These are phyloP conservation scores for Lamellibrachia satsuma DNA, from an alignment of 2,888 invertebrate genomes.

Conservation along the genomic window DNA sequence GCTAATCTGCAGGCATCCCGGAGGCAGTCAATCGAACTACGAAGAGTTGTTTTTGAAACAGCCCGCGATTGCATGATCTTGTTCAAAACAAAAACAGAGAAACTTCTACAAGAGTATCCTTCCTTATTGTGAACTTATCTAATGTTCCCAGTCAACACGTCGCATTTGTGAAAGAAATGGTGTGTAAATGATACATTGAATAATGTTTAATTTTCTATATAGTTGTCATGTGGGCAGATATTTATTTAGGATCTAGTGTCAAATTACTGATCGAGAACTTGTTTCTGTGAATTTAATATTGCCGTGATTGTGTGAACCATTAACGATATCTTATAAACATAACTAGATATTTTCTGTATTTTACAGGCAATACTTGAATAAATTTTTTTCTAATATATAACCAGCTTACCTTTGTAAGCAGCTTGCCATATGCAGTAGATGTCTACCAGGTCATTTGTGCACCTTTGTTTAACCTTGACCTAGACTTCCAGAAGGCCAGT, in stretches of 20 bases:
- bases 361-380: too few species aligned
- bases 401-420: too few species aligned
- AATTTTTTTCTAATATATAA: too few species aligned
- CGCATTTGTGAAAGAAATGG: neutral
- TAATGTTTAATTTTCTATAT: neutral
- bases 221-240: conserved; percentile 24
- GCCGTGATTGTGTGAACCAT: too few species aligned
- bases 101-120: conserved; percentile 47
- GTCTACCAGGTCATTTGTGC: neutral
- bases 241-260: neutral
- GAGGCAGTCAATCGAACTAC: conserved; percentile 53
- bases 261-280: conserved; percentile 18
- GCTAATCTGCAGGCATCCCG: conserved; percentile 18
- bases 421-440: neutral
- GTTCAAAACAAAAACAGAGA: conserved; percentile 44
- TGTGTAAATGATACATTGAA: neutral
- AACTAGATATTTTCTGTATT: neutral
- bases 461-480: conserved; percentile 14
- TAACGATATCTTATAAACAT: neutral
- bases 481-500: conserved; percentile 23
- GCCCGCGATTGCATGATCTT: conserved; percentile 45
- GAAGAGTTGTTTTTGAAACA: conserved; percentile 46
- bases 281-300: conserved; percentile 21
- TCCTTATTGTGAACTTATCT: conserved; percentile 29
- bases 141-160: neutral